Conservation (phyloP, 1,140 invertebrate species). For the Aphis craccivora region DNA sequence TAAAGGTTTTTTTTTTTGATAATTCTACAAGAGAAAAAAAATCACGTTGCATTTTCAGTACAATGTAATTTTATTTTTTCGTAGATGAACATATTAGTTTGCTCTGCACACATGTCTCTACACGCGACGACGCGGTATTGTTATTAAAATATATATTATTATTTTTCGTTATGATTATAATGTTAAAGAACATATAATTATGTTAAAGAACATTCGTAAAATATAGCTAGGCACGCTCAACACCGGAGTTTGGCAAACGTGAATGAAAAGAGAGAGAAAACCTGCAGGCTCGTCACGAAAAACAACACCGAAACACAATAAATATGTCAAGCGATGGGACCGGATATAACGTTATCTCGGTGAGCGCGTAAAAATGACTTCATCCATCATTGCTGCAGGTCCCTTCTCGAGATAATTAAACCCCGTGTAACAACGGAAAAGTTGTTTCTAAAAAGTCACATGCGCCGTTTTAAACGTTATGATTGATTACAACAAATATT, state of each 20-base stretch:
- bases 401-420: conserved; percentile 51
- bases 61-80: conserved; percentile 14
- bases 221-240: too few relatives aligned
- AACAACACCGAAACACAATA: conserved; percentile 42
- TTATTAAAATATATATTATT: neutral
- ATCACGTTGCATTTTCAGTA: neutral
- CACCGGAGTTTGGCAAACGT: neutral
- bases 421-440: conserved; percentile 46
- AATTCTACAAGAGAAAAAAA: conserved; percentile 10
- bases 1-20: conserved; percentile 6
- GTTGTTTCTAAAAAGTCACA: conserved; percentile 52
- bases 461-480: conserved; percentile 45
- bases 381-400: conserved; percentile 48
- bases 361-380: conserved; percentile 33
- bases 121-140: neutral
- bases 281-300: neutral
- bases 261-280: neutral
- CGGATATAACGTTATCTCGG: conserved; percentile 50
- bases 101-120: neutral
- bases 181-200: neutral
- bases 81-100: neutral
- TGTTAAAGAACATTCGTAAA: neutral
- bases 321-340: conserved; percentile 46
- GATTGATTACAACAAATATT: conserved; percentile 46
- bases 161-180: neutral